A percentile compares a stretch with the other conserved stretches of the same genome.
Conservation (phyloP, 2,113 vertebrate species). For the Baryphthengus martii region DNA sequence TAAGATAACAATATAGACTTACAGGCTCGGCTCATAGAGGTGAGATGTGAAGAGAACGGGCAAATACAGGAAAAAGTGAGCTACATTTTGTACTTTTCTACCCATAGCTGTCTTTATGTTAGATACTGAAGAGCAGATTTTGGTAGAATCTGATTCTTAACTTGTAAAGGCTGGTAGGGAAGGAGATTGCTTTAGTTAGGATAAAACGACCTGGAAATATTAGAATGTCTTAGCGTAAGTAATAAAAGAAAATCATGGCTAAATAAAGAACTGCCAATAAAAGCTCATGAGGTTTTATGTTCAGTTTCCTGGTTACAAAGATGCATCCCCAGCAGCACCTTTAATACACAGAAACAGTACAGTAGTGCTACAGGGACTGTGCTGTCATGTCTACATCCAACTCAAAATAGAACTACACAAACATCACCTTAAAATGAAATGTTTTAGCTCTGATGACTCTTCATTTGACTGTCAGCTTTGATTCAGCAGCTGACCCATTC, state of each 20-base stretch:
- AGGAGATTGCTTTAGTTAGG: neutral
- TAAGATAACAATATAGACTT: neutral
- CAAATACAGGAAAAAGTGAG: neutral
- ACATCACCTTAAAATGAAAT: neutral
- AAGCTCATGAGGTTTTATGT: neutral
- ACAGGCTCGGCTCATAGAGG: neutral
- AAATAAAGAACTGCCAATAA: neutral
- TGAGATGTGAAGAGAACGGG: neutral
- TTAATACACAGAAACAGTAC: neutral
- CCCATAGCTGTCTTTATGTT: neutral
- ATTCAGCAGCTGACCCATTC: neutral
- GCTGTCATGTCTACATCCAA: neutral
- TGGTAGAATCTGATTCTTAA: neutral
- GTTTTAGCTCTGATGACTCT: neutral
- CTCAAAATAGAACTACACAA: neutral
- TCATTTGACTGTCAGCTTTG: neutral
- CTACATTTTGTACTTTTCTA: neutral
- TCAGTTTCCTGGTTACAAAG: neutral
- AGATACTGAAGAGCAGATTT: neutral
- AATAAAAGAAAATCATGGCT: neutral
- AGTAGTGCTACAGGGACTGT: neutral
- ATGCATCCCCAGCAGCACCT: neutral
- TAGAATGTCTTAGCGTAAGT: neutral
- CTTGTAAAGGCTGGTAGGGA: neutral
- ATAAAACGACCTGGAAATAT: neutral